Percentiles rank a stretch among this genome's conserved stretches.
phyloP scores from a whole-genome alignment of 1,140 invertebrate species.

The Campoletis sonorensis region DNA sequence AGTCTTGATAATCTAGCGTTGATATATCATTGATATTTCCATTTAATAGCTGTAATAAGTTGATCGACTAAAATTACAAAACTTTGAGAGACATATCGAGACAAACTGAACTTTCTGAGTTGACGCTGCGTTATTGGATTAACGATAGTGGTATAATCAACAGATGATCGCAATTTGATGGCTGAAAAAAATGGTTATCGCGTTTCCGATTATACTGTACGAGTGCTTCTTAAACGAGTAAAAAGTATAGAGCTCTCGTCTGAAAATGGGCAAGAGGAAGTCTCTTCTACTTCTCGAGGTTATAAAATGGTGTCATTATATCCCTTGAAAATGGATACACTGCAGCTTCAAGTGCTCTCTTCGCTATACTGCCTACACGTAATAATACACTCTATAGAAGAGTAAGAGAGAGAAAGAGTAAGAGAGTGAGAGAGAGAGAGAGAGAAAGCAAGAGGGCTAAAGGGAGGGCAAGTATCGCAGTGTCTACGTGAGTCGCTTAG shows the following conservation, averaged over 20 bases:
- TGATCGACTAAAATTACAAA: background rate
- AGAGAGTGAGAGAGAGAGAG: background rate
- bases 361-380: background rate
- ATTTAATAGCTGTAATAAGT: too few species aligned
- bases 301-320: slow-evolving; percentile 46
- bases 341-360: slow-evolving; percentile 6
- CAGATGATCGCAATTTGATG: background rate
- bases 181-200: background rate
- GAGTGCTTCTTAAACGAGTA: background rate
- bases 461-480: slow-evolving; percentile 5
- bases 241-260: background rate
- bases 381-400: slow-evolving; percentile 12
- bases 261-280: background rate
- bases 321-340: slow-evolving; percentile 37
- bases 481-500: slow-evolving; percentile 26
- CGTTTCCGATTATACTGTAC: background rate
- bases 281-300: slow-evolving; percentile 11
- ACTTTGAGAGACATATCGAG: background rate
- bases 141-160: background rate
- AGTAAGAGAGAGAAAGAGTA: background rate
- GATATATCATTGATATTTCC: too few species aligned
- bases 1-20: too few species aligned
- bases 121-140: background rate
- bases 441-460: too few species aligned
- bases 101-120: too few species aligned